Evolutionary conservation across 1,140 invertebrate genomes (phyloP), one percentile per base, ranked within the genome.

Genomic region (Heliconius hermathena): DNA sequence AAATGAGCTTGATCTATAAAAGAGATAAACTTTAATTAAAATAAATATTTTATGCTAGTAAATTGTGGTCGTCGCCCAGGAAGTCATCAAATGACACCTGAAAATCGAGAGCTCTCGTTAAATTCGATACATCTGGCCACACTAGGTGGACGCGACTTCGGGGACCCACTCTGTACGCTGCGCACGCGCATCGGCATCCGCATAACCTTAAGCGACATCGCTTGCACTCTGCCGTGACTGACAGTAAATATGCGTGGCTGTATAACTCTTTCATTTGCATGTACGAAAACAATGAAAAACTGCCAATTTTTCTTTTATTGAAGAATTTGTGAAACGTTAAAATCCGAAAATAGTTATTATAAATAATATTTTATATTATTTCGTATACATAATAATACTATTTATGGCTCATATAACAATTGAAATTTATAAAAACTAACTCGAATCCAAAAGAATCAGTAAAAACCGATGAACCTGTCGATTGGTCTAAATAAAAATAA

Each of bases 121-220:
- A 75, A 33, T 22, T 72, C 74, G 52, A 38, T 78, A 46, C 75
- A 72, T 72, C 33, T 72, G 71, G 71, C 71, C 29, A 72, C 71
- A 72, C 71, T 72, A 41, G 75, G 46, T 81, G 83, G 78, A 81
- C 73, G 81, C 85, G 89, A 90, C 89, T 88, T 90, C 89, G 89
- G 82, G 80, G 72, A 83, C 70, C 77, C 79, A 78, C 82, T 88
- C 76, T 71, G 81, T 78, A 90, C 83, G 84, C 89, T n/a, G 78
- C 77, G 86, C 89, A 89, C 89, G 89, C 83, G 82, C 85, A 82
- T 83, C 79, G 79, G 84, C 89, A 89, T 90, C 89, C 89, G 89
- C 89, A 89, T 90, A 90, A 88, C 88, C 89, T 90, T 87, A 89
- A 83, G 81, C 81, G 86, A 87, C 83, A 81, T 76, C 71, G 80